These are phyloP conservation scores for Yponomeuta sedellus DNA, from an alignment of 2,888 invertebrate genomes.

Conservation along the genomic window DNA sequence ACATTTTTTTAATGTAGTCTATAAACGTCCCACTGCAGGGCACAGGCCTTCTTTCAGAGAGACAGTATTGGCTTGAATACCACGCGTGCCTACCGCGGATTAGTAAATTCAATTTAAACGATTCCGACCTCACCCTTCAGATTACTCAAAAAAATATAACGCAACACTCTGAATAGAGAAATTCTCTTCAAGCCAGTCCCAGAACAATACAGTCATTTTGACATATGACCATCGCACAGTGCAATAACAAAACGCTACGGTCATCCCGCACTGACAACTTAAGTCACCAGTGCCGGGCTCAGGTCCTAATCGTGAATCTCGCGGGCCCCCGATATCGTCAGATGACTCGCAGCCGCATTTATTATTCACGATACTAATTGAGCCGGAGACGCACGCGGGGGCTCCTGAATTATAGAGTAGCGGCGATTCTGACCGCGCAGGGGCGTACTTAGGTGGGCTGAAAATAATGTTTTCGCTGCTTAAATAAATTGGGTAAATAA, in stretches of 20 bases:
- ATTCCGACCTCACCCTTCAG: no score
- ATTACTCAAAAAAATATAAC: no score
- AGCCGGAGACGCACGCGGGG: conserved; percentile 72
- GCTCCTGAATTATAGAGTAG: conserved; percentile 64
- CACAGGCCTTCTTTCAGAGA: no score
- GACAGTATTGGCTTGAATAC: no score
- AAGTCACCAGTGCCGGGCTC: conserved; percentile 50
- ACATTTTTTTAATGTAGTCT: no score
- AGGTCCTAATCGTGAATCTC: conserved; percentile 63
- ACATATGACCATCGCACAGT: background rate
- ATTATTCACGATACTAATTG: conserved; percentile 76
- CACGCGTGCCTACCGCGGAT: no score
- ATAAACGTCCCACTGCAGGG: no score
- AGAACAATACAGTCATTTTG: no score
- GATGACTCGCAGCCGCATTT: conserved; percentile 38
- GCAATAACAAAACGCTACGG: background rate
- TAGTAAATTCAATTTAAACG: no score
- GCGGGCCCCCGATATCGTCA: conserved; percentile 55
- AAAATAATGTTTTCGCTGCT: background rate
- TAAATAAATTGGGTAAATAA: no score
- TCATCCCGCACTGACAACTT: conserved; percentile 33
- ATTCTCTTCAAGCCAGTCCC: no score
- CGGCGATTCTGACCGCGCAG: conserved; percentile 46
- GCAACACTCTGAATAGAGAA: no score
- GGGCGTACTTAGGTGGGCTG: conserved; percentile 26